Conservation (phyloP, 2,797 vertebrate genomes). For the Liparis tanakae region DNA sequence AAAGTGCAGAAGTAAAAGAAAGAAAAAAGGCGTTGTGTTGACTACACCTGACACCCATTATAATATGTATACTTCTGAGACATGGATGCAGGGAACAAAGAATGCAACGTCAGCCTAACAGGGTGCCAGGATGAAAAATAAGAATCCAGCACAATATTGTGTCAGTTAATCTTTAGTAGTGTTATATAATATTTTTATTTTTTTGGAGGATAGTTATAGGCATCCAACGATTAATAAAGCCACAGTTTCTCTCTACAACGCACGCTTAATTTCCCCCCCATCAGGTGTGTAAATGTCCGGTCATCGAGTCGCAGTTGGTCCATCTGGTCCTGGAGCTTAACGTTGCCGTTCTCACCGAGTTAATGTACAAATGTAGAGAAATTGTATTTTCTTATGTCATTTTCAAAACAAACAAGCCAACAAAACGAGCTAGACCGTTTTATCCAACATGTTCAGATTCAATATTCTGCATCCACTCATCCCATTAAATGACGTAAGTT, state of each 20-base stretch:
- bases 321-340: not conserved
- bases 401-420: not conserved
- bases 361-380: not conserved
- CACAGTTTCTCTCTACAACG: not conserved
- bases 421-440: not conserved
- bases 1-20: not conserved
- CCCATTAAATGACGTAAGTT: not conserved
- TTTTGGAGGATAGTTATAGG: not conserved
- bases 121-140: not conserved
- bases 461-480: not conserved
- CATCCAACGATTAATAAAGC: not conserved
- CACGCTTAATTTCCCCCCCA: accelerated
- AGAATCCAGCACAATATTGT: not conserved
- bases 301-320: not conserved
- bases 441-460: not conserved
- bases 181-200: not conserved
- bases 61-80: not conserved
- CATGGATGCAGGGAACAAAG: not conserved
- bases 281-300: not conserved
- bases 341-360: not conserved
- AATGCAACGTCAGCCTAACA: not conserved
- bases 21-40: not conserved
- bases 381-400: not conserved
- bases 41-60: not conserved
- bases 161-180: not conserved